A percentile compares a stretch with the other conserved stretches of the same genome.
Evolutionary conservation across 2,113 vertebrate genomes (phyloP).

Genomic region (Cepphus grylle): DNA sequence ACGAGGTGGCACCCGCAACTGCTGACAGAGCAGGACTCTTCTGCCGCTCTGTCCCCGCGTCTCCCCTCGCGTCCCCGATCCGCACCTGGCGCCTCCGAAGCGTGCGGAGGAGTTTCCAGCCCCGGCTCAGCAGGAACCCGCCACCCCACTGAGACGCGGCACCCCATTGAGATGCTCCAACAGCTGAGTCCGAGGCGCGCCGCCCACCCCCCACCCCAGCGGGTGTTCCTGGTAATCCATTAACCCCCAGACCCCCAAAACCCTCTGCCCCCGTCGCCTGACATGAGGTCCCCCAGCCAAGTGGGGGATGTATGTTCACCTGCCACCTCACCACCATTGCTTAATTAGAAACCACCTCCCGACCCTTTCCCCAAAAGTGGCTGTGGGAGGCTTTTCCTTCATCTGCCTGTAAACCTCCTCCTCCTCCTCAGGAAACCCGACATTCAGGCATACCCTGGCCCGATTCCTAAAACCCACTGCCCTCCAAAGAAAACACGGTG

Average conservation of each 20-base stretch:
- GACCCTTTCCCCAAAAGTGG: background rate
- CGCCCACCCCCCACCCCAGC: too few species aligned
- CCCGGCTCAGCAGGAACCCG: background rate
- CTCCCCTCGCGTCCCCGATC: background rate
- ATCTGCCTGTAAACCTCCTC: background rate
- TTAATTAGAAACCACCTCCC: background rate
- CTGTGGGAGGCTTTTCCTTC: background rate
- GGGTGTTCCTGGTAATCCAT: background rate
- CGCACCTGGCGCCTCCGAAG: background rate
- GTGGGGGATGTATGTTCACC: background rate
- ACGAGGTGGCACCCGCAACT: background rate
- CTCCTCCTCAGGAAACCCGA: background rate
- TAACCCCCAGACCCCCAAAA: background rate
- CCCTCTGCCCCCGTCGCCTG: fast-evolving
- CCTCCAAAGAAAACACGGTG: background rate
- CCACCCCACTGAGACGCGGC: background rate
- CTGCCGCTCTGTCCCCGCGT: too few species aligned
- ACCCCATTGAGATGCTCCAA: background rate
- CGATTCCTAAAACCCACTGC: background rate
- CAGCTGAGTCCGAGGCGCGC: background rate
- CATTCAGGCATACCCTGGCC: background rate
- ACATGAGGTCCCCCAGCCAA: background rate
- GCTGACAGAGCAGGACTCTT: background rate
- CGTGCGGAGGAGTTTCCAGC: background rate
- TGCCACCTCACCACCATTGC: background rate